Evolutionary conservation across 2,113 vertebrate genomes (phyloP), one percentile per base, ranked within the genome.

Genomic region (Gadus macrocephalus): DNA sequence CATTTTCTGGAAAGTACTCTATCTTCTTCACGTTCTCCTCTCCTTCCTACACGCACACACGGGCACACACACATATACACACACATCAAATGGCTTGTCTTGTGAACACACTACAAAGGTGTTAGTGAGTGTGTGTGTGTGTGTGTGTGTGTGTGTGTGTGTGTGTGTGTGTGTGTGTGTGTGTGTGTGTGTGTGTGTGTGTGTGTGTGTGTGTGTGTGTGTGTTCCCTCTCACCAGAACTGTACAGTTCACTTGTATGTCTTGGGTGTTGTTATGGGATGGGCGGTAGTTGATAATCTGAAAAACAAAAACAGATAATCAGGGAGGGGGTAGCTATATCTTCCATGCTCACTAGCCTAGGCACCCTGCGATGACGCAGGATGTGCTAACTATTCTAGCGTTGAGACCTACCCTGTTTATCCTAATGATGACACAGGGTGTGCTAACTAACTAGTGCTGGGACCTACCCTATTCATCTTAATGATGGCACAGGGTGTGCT

Each of bases 211-310:
- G 17, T 66, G 4, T 25, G 15, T 1, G 53, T 22, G 49, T 4
- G 9, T 38, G 4, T 16, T 2, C 53, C 27, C 15, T 53, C 94
- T 94, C 85, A 97, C 95, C 88, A 86, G 73, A 0, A 91, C 83
- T 0, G 91, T 80, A 74, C 95, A 97, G 84, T 93, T 89, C 75
- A 95, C 90, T 59, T 90, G 85, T 3, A 93, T 94, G 0, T 90
- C 35, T 5, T 0, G 58, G 0, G 82, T 88, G 5, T 82, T 83
- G 63, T 90, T 81, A 1, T 88, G 83, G 38, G 85, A 64, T 0
- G 95, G 95, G 2, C 91, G 70, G 75, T 95, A 96, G 20, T 85
- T 87, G 73, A 97, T 95, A 19, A 96, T 92, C 95, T 96, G 87
- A 67, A 58, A 75, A 20, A 77, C 77, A 9, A n/a, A n/a, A 69